Evolutionary conservation across 2,888 invertebrate species (phyloP).

Genomic region (Pasiphila rectangulata): DNA sequence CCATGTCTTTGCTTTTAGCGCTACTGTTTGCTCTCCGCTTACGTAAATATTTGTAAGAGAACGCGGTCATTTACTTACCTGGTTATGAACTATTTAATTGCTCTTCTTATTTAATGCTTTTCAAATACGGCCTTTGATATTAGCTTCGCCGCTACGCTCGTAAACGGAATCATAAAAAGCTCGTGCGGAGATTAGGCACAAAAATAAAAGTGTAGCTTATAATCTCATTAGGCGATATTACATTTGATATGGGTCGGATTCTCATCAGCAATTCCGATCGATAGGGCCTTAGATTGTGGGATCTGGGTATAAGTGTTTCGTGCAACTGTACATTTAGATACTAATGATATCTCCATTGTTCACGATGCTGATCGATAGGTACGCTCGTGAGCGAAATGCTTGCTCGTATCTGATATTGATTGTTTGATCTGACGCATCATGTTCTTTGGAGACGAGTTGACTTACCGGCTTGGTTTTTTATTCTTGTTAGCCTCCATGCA

Average conservation of each 20-base stretch:
- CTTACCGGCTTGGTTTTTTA: slow-evolving; percentile 21
- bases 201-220: slow-evolving; percentile 47
- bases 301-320: slow-evolving; percentile 58
- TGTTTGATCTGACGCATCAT: slow-evolving; percentile 24
- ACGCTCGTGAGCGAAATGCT: slow-evolving; percentile 49
- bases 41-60: slow-evolving; percentile 70
- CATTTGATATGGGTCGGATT: slow-evolving; percentile 55
- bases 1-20: slow-evolving; percentile 75
- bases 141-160: slow-evolving; percentile 52
- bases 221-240: slow-evolving; percentile 58
- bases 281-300: slow-evolving; percentile 54
- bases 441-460: slow-evolving; percentile 9
- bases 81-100: slow-evolving; percentile 72
- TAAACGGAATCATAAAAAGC: slow-evolving; percentile 57
- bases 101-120: slow-evolving; percentile 68
- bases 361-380: slow-evolving; percentile 71
- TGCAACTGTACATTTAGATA: slow-evolving; percentile 63
- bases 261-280: slow-evolving; percentile 53
- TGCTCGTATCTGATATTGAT: slow-evolving; percentile 35
- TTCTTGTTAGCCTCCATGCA: slow-evolving; percentile 15
- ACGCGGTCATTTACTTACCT: slow-evolving; percentile 64
- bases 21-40: slow-evolving; percentile 73
- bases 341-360: slow-evolving; percentile 74
- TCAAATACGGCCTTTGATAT: slow-evolving; percentile 65
- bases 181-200: slow-evolving; percentile 49